Base-by-base conservation (phyloP, 64 coral and sea anemone species). In the Trachythela sp. region DNA sequence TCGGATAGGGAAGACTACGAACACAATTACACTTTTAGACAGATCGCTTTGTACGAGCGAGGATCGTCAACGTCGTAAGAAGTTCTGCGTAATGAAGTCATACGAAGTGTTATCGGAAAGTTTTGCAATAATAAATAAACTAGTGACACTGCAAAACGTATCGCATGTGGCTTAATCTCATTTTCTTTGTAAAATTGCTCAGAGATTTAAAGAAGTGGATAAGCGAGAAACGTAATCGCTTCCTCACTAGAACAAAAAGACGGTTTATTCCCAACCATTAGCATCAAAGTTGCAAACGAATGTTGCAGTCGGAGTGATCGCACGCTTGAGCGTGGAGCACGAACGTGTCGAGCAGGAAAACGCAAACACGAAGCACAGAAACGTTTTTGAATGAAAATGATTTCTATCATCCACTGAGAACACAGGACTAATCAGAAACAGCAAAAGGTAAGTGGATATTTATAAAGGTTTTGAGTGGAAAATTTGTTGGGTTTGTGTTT, bases 371-470 rank as follows among this genome's bases (percentile, higher is more conserved):
- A 80, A 39, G 75, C 75, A 35, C 75, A 80, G 1, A 2, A 38
- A 80, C 75, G 75, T 37, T 80, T 80, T 80, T 80, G 20, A 80
- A 80, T 80, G 27, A 80, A 80, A 37, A 34, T 11, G 75, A 80
- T 8, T 80, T 80, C 6, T 80, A 80, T 80, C 75, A 80, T 39
- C 75, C 75, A 10, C 75, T 80, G 0, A 80, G 37, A 80, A 1
- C 34, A 10, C 75, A 80, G 30, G 75, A 39, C 1, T 4, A 30
- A 34, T 37, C 8, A 6, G 22, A 64, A 27, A 64, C 56, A 8
- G 24, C 20, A 64, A 64, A 22, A 64, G 22, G 56, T 64, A 64
- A 64, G 56, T 64, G 56, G 6, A 64, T 45, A 24, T n/a, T n/a
- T n/a, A 2, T 64, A 27, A 64, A 64, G 13, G 20, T 64, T 10